Percentiles rank a stretch among this genome's conserved stretches.
These are phyloP conservation scores for Clusia tigrina DNA, from an alignment of 2,888 invertebrate genomes.

Conservation along the genomic window DNA sequence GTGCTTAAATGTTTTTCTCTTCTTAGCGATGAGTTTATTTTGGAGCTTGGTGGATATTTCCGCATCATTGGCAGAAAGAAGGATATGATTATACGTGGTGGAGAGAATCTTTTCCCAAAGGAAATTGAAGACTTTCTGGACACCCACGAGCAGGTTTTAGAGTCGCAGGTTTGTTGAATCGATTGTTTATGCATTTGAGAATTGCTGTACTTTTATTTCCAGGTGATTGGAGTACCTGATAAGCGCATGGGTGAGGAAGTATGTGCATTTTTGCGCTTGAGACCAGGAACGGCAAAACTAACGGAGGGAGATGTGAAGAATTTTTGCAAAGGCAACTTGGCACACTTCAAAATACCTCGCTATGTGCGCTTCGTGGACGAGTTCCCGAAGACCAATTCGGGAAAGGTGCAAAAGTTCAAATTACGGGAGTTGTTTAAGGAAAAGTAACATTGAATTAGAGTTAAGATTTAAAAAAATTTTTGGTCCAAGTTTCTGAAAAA, in stretches of 20 bases:
- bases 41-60: constrained; percentile 72
- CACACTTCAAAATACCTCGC: constrained; percentile 79
- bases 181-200: background rate
- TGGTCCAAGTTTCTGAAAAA: constrained; percentile 1
- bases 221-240: constrained; percentile 74
- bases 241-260: constrained; percentile 76
- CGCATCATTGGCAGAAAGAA: constrained; percentile 73
- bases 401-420: constrained; percentile 78
- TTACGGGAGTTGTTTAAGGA: constrained; percentile 55
- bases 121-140: constrained; percentile 77
- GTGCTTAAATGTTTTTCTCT: constrained; percentile 6
- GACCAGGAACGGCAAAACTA: constrained; percentile 55
- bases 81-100: constrained; percentile 78
- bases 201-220: background rate
- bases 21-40: constrained; percentile 66
- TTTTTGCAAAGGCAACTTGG: constrained; percentile 73
- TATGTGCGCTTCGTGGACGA: constrained; percentile 71
- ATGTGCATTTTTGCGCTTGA: constrained; percentile 70
- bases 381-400: constrained; percentile 78
- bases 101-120: constrained; percentile 79
- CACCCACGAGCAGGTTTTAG: constrained; percentile 72
- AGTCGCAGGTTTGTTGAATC: constrained; percentile 68
- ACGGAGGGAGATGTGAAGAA: constrained; percentile 68
- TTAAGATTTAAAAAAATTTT: background rate
- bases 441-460: background rate